Base-by-base conservation (phyloP, 1,140 invertebrate species). In the Lucilia sericata region DNA sequence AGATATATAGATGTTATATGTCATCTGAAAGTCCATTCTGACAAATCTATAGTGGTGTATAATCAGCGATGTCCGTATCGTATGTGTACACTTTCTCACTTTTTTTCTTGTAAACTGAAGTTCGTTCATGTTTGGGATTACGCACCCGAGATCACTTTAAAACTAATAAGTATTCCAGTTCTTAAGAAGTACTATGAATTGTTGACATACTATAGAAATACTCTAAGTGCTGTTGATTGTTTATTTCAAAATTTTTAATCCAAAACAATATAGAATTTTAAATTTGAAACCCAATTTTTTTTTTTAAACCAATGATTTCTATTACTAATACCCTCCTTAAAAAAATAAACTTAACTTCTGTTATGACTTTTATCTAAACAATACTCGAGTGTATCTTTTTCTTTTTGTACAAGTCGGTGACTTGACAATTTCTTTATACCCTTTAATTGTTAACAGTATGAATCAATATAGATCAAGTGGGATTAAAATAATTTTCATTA, bases 401-500 rank as follows among this genome's bases (percentile, higher is more conserved):
- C n/a, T n/a, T n/a, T n/a, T 70, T 19, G 7, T 65, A 70, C 8
- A 2, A 25, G 0, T 70, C n/a, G 8, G 17, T 70, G 65, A 70
- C 65, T 70, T 70, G 65, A 70, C 65, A 70, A 70, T 70, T 70
- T 70, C 65, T 21, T 10, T 70, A 21, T 70, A n/a, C 9, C 25
- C 65, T 19, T 70, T 70, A 70, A 70, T 70, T 70, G 65, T n/a
- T 70, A 70, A 70, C 65, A 25, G n/a, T 70, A 70, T 4, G 5
- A 19, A n/a, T 70, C 7, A 19, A 70, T 70, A 70, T 70, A 21
- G 65, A 70, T 70, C 65, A 70, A 70, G 65, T 70, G 65, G 65
- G 65, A 70, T 70, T 70, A 70, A 70, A 70, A 25, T 9, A 70
- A 9, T 21, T 21, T 4, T 25, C 8, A 70, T 21, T n/a, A 5